These are phyloP conservation scores for Panulirus ornatus DNA, from an alignment of 1,140 invertebrate species.

Conservation along the genomic window DNA sequence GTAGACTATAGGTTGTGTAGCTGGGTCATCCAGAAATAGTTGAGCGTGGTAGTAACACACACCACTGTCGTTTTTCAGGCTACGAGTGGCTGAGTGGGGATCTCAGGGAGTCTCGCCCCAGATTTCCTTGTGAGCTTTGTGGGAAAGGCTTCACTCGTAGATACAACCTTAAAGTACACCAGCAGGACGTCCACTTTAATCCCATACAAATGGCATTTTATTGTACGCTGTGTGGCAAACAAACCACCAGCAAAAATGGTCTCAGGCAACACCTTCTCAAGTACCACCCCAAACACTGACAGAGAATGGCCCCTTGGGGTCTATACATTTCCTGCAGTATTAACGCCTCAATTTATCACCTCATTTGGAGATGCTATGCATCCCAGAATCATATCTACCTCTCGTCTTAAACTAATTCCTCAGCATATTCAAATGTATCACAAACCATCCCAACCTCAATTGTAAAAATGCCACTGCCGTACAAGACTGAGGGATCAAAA, in stretches of 20 bases:
- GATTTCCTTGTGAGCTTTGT: slow-evolving; percentile 45
- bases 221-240: slow-evolving; percentile 57
- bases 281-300: slow-evolving; percentile 42
- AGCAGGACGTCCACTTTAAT: slow-evolving; percentile 65
- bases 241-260: slow-evolving; percentile 60
- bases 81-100: slow-evolving; percentile 66
- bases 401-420: slow-evolving; percentile 60
- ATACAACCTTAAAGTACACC: slow-evolving; percentile 67
- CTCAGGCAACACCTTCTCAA: slow-evolving; percentile 65
- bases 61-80: slow-evolving; percentile 60
- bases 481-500: slow-evolving; percentile 72
- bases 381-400: slow-evolving; percentile 59
- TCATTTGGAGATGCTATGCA: slow-evolving; percentile 23
- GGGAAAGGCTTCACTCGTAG: slow-evolving; percentile 65
- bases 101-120: slow-evolving; percentile 57
- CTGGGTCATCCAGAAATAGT: slow-evolving; percentile 35
- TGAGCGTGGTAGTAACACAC: slow-evolving; percentile 42
- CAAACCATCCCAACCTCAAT: slow-evolving; percentile 45
- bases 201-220: slow-evolving; percentile 63
- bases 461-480: slow-evolving; percentile 65
- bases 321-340: slow-evolving; percentile 45
- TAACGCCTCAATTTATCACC: slow-evolving; percentile 53
- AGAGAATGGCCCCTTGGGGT: slow-evolving; percentile 27
- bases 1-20: slow-evolving; percentile 55
- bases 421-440: slow-evolving; percentile 57